Base-by-base conservation (phyloP, 2,113 vertebrate species). In the Zapornia atra region DNA sequence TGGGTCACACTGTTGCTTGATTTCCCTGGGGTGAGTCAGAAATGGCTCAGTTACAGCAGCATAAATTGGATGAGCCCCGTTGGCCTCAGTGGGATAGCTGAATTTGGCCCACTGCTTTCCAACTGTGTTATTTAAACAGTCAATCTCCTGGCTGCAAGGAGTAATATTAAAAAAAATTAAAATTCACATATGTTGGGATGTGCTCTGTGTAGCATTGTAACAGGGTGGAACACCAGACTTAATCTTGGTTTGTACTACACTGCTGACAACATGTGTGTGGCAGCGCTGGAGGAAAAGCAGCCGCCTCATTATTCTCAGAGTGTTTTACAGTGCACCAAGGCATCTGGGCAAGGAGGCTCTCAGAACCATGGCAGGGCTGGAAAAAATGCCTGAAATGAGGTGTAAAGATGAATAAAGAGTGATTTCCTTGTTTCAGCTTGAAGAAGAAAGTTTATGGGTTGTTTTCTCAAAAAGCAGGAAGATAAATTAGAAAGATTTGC, bases 71-170 rank as follows among this genome's bases (percentile, higher is more conserved):
- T 63, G 86, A 88, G 20, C 46, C 36, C 73, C 85, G 7, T 6
- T 63, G 71, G 46, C 21, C 38, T 77, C 50, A 17, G 11, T 56
- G 38, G 76, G 34, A n/a, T 72, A 50, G 61, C 15, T 77, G 63
- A 73, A 86, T 93, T 92, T 93, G 75, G n/a, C 63, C 85, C 33
- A 15, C 36, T 91, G 78, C 53, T 92, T 93, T 87, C 56, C 33
- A 93, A 21, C 48, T 34, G 42, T 76, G 38, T 68, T 92, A 53
- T 83, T 88, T 76, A 64, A 94, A 48, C 53, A 82, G 56, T 82
- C 53, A 18, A 5, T 79, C 78, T 89, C 66, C 40, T 34, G 42
- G n/a, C 42, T 93, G 73, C 26, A 56, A 82, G 57, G 17, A 87
- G 61, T 40, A 82, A 51, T 56, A 50, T 17, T 61, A 66, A 69